phyloP scores from a whole-genome alignment of 2,797 vertebrate genomes.

The Nannoperca australis region DNA sequence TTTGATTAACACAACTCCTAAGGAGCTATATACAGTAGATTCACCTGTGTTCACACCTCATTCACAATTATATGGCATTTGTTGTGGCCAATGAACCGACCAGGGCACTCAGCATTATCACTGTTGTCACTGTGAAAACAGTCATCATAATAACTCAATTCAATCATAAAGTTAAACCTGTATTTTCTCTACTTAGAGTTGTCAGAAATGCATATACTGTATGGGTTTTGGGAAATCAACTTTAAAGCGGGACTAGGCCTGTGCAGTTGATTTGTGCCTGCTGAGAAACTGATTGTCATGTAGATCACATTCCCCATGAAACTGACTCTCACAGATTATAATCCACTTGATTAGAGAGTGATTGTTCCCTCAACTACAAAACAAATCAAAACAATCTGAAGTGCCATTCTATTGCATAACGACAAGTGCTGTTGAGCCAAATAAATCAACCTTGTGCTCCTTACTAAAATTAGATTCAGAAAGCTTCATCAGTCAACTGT shows the following conservation, averaged over 20 bases:
- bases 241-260: not conserved
- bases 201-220: not conserved
- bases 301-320: conserved; percentile 41
- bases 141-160: not conserved
- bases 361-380: conserved; percentile 52
- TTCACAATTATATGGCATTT: conserved; percentile 30
- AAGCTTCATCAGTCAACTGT: conserved; percentile 20
- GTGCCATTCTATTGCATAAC: conserved; percentile 21
- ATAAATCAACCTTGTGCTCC: conserved; percentile 29
- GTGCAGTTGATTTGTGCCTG: conserved; percentile 12
- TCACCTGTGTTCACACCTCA: conserved; percentile 53
- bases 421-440: conserved; percentile 39
- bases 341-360: conserved; percentile 55
- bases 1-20: not conserved
- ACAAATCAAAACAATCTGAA: conserved; percentile 50
- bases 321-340: conserved; percentile 54
- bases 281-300: conserved; percentile 41
- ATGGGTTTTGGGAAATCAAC: conserved; percentile 3
- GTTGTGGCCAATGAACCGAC: conserved; percentile 29
- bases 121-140: not conserved
- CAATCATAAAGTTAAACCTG: not conserved
- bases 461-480: conserved; percentile 34
- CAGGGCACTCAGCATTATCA: conserved; percentile 46
- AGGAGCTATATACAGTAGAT: conserved; percentile 18
- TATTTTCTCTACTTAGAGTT: not conserved